Base-by-base conservation (phyloP, 2,797 vertebrate species). In the Arnoldichthys spilopterus region DNA sequence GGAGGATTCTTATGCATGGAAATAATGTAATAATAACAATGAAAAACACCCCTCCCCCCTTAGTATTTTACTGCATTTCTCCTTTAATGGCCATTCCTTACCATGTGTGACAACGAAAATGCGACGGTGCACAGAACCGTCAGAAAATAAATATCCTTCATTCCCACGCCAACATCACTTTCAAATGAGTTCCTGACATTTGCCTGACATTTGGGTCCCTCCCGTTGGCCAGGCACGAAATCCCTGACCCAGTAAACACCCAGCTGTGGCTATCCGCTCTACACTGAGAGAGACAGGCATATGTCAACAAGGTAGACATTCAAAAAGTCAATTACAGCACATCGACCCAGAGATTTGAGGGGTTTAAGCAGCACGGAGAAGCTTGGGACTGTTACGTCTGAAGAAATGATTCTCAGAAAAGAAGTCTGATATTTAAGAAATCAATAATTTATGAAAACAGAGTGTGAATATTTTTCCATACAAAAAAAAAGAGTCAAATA, bases 171-270 rank as follows among this genome's bases (percentile, higher is more conserved):
- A 84, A 77, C 80, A 80, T 79, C 73, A 79, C 77, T 84, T 82
- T 84, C 74, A 83, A 79, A 84, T 80, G 67, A 82, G 82, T 84
- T 84, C 81, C 80, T 84, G 84, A 85, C 82, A 85, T 85, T 85
- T 85, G 76, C 74, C 67, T 85, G 84, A 85, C 82, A 85, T 85
- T 85, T 85, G 37, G 49, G 74, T 77, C 73, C 75, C 82, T 82
- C 78, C 68, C 76, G 77, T 61, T 79, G 77, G 71, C 74, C 77
- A 58, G 77, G 81, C 63, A 54, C 73, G 63, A 77, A 83, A 75
- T 82, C 82, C 77, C 66, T 66, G 80, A 81, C 66, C 79, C n/a
- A 64, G 73, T 77, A 74, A 85, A 79, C 62, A 79, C 73, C 67
- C 74, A 82, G 80, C 84, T 81, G 82, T 80, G 77, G 59, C 77